Percentiles rank a stretch among this genome's conserved stretches.
phyloP scores from a whole-genome alignment of 2,113 vertebrate species.

The Oreocharis arfaki region DNA sequence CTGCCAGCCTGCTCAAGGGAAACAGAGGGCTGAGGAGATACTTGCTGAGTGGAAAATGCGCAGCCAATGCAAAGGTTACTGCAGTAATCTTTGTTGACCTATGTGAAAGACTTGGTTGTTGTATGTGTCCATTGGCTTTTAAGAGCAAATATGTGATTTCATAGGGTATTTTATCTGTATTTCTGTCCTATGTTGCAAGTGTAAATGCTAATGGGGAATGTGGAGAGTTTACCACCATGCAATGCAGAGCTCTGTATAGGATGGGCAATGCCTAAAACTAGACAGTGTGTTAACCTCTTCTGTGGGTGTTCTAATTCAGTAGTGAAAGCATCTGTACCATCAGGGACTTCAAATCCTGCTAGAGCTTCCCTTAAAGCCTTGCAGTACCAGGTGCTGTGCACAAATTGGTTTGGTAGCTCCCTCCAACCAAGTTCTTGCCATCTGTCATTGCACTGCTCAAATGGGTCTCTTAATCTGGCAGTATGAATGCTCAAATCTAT shows the following conservation, averaged over 20 bases:
- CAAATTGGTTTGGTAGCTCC: conserved; percentile 48
- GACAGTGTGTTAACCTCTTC: neutral
- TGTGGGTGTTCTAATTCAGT: neutral
- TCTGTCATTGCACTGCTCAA: conserved; percentile 41
- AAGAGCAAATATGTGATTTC: neutral
- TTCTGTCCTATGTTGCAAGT: neutral
- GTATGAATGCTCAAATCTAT: neutral
- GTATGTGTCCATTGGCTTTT: neutral
- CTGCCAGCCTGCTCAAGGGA: neutral
- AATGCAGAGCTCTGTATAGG: neutral
- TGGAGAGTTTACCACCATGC: neutral
- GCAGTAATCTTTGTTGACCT: neutral
- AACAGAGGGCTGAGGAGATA: neutral
- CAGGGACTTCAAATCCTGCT: neutral
- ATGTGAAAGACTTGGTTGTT: neutral
- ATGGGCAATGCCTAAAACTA: neutral
- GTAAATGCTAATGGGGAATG: neutral
- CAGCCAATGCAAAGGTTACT: neutral
- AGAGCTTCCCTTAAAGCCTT: conserved; percentile 4
- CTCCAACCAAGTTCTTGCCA: conserved; percentile 50
- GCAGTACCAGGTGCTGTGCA: conserved; percentile 15
- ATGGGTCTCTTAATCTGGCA: conserved; percentile 1
- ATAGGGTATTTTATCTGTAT: neutral
- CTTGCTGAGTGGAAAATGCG: neutral
- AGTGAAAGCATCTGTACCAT: neutral